These are phyloP conservation scores for Neogale vison DNA, from an alignment of 2,113 vertebrate genomes.

Conservation along the genomic window DNA sequence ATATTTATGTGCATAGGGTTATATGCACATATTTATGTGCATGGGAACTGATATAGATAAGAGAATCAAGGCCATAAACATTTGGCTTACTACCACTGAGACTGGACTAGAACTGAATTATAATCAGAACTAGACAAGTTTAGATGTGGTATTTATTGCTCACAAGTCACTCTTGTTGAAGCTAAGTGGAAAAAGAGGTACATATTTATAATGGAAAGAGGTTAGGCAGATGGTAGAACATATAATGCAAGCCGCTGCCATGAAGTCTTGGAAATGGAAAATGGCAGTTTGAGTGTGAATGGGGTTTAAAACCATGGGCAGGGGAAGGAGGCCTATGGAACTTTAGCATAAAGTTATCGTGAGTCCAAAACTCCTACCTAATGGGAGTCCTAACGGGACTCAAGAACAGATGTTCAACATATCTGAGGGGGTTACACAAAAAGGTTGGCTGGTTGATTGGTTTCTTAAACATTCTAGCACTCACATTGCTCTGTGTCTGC, in stretches of 20 bases:
- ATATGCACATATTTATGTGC: not conserved
- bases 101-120: not conserved
- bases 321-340: not conserved
- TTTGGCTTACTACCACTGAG: not conserved
- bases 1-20: not conserved
- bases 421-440: not conserved
- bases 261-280: not conserved
- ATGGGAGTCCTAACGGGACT: not conserved
- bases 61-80: not conserved
- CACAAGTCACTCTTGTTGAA: not conserved
- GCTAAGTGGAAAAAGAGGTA: not conserved
- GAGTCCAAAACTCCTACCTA: not conserved
- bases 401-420: not conserved
- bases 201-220: not conserved
- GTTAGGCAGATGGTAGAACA: not conserved
- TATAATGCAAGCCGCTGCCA: not conserved
- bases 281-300: not conserved
- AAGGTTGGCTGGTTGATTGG: no score
- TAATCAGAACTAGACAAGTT: not conserved
- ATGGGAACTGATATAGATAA: not conserved
- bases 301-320: not conserved
- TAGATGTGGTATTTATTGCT: not conserved
- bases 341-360: not conserved
- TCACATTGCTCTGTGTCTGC: not conserved
- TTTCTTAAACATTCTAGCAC: not conserved